Percentiles rank a stretch among this genome's conserved stretches.
phyloP scores from a whole-genome alignment of 2,797 vertebrate genomes.

The Trichosurus vulpecula region DNA sequence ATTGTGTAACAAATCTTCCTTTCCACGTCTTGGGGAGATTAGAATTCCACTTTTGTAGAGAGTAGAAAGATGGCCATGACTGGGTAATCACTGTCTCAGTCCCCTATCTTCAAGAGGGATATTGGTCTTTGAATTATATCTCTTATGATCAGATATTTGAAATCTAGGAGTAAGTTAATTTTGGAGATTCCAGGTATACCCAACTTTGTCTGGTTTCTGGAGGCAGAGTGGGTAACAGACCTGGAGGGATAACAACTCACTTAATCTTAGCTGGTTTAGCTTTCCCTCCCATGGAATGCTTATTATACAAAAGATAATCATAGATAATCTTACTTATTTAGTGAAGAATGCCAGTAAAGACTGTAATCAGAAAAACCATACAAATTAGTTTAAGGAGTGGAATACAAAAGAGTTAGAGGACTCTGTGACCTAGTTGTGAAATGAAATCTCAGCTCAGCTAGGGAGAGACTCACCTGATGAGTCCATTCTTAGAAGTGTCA shows the following conservation, averaged over 20 bases:
- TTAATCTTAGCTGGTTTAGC: background rate
- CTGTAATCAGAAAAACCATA: background rate
- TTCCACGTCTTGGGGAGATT: background rate
- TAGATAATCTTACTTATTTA: background rate
- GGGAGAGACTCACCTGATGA: background rate
- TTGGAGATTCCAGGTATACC: background rate
- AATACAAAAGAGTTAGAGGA: background rate
- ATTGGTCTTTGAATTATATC: background rate
- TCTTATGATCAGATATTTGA: background rate
- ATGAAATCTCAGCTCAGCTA: background rate
- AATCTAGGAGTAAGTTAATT: background rate
- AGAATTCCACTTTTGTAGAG: background rate
- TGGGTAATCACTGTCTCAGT: background rate
- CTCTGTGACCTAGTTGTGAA: background rate
- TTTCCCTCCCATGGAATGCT: background rate
- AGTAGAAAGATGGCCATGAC: background rate
- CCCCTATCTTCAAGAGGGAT: background rate
- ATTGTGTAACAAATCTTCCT: background rate
- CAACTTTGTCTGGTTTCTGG: background rate
- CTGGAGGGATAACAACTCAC: background rate
- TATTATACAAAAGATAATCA: background rate
- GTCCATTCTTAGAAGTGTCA: background rate
- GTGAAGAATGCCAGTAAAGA: background rate
- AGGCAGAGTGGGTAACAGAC: background rate
- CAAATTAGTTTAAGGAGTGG: background rate